Base-by-base conservation (phyloP, 2,797 vertebrate species). In the Neosilurus hyrtlii region DNA sequence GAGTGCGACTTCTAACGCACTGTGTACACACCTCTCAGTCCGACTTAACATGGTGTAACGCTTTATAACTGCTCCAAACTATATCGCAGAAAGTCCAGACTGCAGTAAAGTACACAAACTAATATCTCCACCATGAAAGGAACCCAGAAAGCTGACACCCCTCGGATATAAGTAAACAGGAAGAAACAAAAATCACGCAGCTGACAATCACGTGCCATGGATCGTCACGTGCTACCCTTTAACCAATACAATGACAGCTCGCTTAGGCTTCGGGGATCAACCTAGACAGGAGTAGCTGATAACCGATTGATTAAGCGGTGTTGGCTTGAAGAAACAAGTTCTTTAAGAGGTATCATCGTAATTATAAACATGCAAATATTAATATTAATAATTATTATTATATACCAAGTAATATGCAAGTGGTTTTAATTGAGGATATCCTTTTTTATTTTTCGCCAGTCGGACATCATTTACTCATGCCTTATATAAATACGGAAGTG, bases 1-100 rank as follows among this genome's bases (percentile, higher is more conserved):
- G 30, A 95, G 89, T 0, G 82, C 82, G 61, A 95, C 93, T 85
- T 94, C 92, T 0, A 92, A 83, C 74, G 89, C 85, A 43, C 2
- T 43, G 22, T 61, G 83, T 1, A 49, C 75, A 10, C 1, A 24
- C 78, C 56, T 81, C 35, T 82, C 85, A 16, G 84, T 49, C 37
- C 56, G 83, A 65, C 84, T 78, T 68, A 81, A 52, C 92, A 91
- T 91, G 37, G 8, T 43, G 82, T 35, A 30, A 63, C 16, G 43
- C 20, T 26, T 56, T 26, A 4, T 43, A 22, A 43, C 73, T 26
- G 18, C 49, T 24, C 22, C 10, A 18, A 7, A 43, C 30, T 18
- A 20, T 11, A 74, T 56, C 24, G 35, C 72, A 59, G 22, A 43
- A 61, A 14, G 10, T 1, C 43, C 26, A 30, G 35, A 18, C 43